Percentiles rank a stretch among this genome's conserved stretches.
phyloP scores from a whole-genome alignment of 1,140 invertebrate species.

The Trinorchestia longiramus region DNA sequence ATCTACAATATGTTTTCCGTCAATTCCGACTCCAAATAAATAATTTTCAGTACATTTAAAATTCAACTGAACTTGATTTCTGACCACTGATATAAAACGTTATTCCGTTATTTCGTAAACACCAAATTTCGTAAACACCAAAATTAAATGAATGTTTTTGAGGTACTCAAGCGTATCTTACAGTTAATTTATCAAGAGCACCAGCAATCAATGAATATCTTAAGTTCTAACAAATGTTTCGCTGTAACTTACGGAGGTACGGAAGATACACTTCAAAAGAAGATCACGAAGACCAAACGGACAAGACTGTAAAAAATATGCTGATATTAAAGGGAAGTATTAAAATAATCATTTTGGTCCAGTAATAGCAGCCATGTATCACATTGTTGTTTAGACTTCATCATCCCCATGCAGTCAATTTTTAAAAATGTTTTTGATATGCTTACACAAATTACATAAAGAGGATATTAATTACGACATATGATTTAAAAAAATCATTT shows the following conservation, averaged over 20 bases:
- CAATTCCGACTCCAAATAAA: background rate
- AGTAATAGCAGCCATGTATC: too few relatives aligned
- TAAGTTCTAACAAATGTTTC: too few relatives aligned
- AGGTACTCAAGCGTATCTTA: background rate
- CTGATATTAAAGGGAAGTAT: background rate
- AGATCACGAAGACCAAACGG: background rate
- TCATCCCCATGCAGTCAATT: too few relatives aligned
- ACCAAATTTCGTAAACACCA: background rate
- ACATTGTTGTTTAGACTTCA: too few relatives aligned
- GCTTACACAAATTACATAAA: too few relatives aligned
- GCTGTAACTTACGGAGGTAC: too few relatives aligned
- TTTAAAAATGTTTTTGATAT: too few relatives aligned
- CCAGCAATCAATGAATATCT: too few relatives aligned
- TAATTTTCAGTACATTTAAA: background rate
- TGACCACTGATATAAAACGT: background rate
- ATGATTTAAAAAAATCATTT: too few relatives aligned
- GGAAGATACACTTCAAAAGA: background rate
- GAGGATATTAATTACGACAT: too few relatives aligned
- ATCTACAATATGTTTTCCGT: background rate
- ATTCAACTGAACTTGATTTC: background rate
- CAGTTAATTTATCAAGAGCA: background rate
- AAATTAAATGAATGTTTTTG: background rate
- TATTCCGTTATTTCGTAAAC: background rate
- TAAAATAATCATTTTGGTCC: too few relatives aligned
- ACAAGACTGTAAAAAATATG: background rate